A percentile compares a stretch with the other conserved stretches of the same genome.
phyloP scores from a whole-genome alignment of 1,140 invertebrate species.

The Meloidogyne floridensis region DNA sequence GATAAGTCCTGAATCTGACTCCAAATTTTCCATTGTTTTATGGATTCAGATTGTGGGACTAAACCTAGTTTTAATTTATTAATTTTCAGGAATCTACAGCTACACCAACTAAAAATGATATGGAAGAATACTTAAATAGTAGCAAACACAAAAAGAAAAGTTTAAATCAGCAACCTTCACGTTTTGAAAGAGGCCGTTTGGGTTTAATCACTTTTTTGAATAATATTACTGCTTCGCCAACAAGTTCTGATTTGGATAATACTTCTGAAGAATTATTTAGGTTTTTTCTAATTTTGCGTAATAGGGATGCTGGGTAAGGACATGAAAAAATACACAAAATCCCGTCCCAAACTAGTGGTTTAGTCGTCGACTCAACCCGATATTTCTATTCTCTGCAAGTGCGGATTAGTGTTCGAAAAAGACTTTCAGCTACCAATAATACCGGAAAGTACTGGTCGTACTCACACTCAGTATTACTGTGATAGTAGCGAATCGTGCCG shows the following conservation, averaged over 20 bases:
- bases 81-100: background rate
- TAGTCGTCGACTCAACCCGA: too few species aligned
- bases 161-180: background rate
- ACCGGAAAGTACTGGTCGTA: too few species aligned
- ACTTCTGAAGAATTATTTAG: conserved; percentile 7
- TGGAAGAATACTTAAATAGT: background rate
- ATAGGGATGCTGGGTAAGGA: background rate
- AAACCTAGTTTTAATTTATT: background rate
- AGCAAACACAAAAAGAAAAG: background rate
- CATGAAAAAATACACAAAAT: too few species aligned
- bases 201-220: conserved; percentile 32
- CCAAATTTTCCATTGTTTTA: too few species aligned
- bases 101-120: background rate
- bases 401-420: too few species aligned
- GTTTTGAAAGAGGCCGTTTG: conserved; percentile 11
- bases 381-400: too few species aligned
- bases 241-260: background rate
- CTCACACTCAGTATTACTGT: too few species aligned
- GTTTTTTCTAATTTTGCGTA: background rate
- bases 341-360: too few species aligned
- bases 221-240: conserved; percentile 27
- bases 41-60: too few species aligned
- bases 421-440: too few species aligned
- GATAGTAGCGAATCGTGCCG: too few species aligned
- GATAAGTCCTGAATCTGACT: too few species aligned